Base-by-base conservation (phyloP, 1,140 invertebrate genomes). In the Globodera ellingtonae region DNA sequence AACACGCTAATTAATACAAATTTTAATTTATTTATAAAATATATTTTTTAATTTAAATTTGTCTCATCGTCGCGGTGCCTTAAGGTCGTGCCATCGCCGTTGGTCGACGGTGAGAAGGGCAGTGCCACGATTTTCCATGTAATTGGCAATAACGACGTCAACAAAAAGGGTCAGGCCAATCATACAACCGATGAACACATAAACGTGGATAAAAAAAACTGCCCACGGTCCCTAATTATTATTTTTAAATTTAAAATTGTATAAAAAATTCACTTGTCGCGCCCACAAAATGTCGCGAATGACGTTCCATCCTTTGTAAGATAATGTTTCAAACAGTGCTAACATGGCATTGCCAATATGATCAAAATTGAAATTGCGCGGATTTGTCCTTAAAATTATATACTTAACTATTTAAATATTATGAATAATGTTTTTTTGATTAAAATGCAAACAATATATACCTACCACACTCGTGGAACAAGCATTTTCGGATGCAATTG, bases 91-190 rank as follows among this genome's bases (percentile, higher is more conserved):
- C 97, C 98, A 99, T 91, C 98, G 91, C 89, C 98, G 93, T 91
- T 99, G 98, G 91, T 99, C 98, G 7, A 99, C 98, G 50, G 98
- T 99, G 6, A 99, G 90, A 62, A 99, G 91, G 21, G 98, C 98
- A 4, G 98, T 99, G n/a, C 98, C 98, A 91, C 98, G 98, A 89
- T 99, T 99, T 90, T 99, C 96, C 46, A 96, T 98, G 91, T 99
- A 99, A 91, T 99, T 99, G 6, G 98, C 97, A 91, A 99, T 98
- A 6, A 99, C 97, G 3, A 99, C 98, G 74, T 84, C 84, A 35
- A 99, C 98, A 90, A 99, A 99, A 62, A 99, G 89, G 0, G 98
- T 99, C 48, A 99, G 91, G 13, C 98, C 98, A 90, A 99, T 99
- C 96, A 99, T 98, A 90, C 96, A 98, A 52, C 98, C 98, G 88